Evolutionary conservation across 2,888 invertebrate genomes (phyloP).

Genomic region (Agrotis exclamationis): DNA sequence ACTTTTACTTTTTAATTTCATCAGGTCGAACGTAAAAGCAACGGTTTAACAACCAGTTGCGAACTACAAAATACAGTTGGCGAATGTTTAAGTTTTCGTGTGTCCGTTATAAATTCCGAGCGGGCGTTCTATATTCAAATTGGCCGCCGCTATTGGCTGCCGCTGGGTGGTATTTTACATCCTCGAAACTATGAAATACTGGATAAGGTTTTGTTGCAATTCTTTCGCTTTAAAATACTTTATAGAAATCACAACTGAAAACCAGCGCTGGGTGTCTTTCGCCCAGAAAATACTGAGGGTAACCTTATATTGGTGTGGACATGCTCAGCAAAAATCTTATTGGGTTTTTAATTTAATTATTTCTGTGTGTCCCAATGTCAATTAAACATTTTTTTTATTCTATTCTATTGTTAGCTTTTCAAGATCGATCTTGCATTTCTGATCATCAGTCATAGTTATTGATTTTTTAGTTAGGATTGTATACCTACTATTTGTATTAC

Average conservation of each 20-base stretch:
- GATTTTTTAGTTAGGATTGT: neutral
- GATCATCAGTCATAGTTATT: neutral
- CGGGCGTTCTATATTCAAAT: slow-evolving; percentile 90
- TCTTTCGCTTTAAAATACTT: neutral
- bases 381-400: no score
- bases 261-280: no score
- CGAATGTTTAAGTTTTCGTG: slow-evolving; percentile 83
- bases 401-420: neutral
- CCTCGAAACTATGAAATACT: slow-evolving; percentile 60
- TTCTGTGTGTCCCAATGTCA: no score
- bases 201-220: slow-evolving; percentile 58
- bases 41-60: slow-evolving; percentile 46
- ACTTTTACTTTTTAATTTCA: slow-evolving; percentile 27
- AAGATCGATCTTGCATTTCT: neutral
- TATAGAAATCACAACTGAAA: no score
- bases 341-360: no score
- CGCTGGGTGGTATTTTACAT: slow-evolving; percentile 77
- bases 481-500: neutral
- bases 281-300: no score
- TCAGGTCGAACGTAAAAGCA: slow-evolving; percentile 17
- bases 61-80: slow-evolving; percentile 58
- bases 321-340: no score
- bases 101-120: slow-evolving; percentile 89
- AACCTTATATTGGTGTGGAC: no score
- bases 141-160: slow-evolving; percentile 86